Conservation (phyloP, 2,888 invertebrate genomes). For the Vanessa cardui region DNA sequence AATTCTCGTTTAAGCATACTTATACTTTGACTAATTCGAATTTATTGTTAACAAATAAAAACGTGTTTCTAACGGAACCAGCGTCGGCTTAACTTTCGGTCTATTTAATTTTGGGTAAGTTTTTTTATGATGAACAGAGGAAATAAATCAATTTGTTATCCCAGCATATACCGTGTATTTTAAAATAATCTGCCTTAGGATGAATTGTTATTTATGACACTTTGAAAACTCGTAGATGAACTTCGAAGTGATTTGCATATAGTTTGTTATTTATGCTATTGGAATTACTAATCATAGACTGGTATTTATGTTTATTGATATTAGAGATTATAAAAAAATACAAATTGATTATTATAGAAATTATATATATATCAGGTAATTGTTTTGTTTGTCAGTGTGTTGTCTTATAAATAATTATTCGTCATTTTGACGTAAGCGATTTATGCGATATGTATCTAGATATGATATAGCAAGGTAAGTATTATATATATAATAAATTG, state of each 20-base stretch:
- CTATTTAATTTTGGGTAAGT: conserved; percentile 11
- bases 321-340: conserved; percentile 21
- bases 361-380: background rate
- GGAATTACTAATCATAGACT: conserved; percentile 26
- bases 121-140: conserved; percentile 10
- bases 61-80: conserved; percentile 7
- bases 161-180: conserved; percentile 28
- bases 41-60: conserved; percentile 8
- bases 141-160: conserved; percentile 34
- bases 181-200: conserved; percentile 33
- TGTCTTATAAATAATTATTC: too few relatives aligned
- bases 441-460: too few relatives aligned
- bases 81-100: background rate
- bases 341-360: background rate
- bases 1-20: background rate
- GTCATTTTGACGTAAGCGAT: too few relatives aligned
- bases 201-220: conserved; percentile 31
- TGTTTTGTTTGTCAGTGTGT: background rate
- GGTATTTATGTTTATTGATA: conserved; percentile 24
- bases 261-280: conserved; percentile 23
- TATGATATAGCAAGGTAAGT: too few relatives aligned
- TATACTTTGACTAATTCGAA: background rate
- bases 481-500: too few relatives aligned
- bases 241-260: conserved; percentile 22
- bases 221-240: conserved; percentile 25